Evolutionary conservation across 2,113 vertebrate species (phyloP).

Genomic region (Genyomyrus donnyi): DNA sequence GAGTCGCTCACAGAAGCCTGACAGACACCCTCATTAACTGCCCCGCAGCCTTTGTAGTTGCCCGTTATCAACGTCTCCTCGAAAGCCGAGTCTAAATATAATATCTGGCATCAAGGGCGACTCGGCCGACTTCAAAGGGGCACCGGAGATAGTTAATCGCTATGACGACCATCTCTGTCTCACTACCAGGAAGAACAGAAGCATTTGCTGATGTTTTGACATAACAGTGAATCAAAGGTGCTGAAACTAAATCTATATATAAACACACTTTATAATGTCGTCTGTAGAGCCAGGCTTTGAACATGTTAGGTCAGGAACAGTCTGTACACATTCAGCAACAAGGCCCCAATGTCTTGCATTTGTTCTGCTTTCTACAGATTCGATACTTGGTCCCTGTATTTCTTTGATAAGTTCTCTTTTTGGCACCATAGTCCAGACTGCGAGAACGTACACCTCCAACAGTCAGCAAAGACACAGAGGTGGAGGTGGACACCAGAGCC

Average conservation of each 20-base stretch:
- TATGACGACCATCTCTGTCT: background rate
- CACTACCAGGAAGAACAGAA: background rate
- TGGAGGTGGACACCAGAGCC: background rate
- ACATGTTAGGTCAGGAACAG: background rate
- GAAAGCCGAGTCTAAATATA: slow-evolving; percentile 50
- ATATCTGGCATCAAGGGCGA: slow-evolving; percentile 39
- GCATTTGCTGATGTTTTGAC: background rate
- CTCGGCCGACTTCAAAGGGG: slow-evolving; percentile 26
- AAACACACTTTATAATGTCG: background rate
- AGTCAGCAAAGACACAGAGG: background rate
- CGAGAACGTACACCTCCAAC: background rate
- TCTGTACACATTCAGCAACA: background rate
- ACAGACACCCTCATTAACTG: slow-evolving; percentile 25
- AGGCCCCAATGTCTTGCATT: background rate
- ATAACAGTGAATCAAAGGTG: background rate
- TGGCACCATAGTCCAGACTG: background rate
- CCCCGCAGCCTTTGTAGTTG: slow-evolving; percentile 20
- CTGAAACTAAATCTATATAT: background rate
- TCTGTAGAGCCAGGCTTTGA: background rate
- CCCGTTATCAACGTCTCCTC: slow-evolving; percentile 43
- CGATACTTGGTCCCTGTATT: background rate
- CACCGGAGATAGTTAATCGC: slow-evolving; percentile 25
- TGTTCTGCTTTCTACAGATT: background rate
- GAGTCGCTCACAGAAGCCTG: background rate
- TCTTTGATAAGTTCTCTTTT: background rate